phyloP scores from a whole-genome alignment of 1,140 invertebrate genomes.

The Solenopsis fugax region DNA sequence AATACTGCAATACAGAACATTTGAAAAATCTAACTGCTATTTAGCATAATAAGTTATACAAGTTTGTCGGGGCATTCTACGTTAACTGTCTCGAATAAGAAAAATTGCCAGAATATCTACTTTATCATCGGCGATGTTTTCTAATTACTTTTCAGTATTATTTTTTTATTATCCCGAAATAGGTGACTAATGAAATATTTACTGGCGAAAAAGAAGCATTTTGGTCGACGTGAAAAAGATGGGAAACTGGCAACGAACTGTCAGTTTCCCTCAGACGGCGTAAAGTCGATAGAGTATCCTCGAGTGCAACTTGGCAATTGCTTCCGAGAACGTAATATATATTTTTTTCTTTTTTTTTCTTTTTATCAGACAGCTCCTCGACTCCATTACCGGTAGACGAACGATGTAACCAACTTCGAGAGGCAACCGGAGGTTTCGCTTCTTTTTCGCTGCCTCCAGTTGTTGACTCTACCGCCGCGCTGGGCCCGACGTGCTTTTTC shows the following conservation, averaged over 20 bases:
- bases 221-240: conserved; percentile 7
- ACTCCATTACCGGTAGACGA: conserved; percentile 60
- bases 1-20: neutral
- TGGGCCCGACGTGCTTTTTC: conserved; percentile 53
- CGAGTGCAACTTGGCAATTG: conserved; percentile 56
- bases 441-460: conserved; percentile 60
- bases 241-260: conserved; percentile 25
- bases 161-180: neutral
- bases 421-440: conserved; percentile 33
- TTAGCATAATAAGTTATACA: neutral
- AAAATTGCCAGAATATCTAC: neutral
- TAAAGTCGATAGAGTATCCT: conserved; percentile 49
- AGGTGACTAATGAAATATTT: neutral
- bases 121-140: neutral
- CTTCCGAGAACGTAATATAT: conserved; percentile 53
- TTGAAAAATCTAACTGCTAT: neutral
- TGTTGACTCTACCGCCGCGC: conserved; percentile 49
- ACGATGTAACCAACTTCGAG: conserved; percentile 55
- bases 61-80: neutral
- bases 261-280: conserved; percentile 14
- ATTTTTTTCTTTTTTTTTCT: conserved; percentile 10
- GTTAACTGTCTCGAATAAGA: neutral
- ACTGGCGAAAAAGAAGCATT: neutral
- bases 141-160: neutral
- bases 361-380: conserved; percentile 41